phyloP scores from a whole-genome alignment of 2,888 invertebrate species.

The Blera fallax region DNA sequence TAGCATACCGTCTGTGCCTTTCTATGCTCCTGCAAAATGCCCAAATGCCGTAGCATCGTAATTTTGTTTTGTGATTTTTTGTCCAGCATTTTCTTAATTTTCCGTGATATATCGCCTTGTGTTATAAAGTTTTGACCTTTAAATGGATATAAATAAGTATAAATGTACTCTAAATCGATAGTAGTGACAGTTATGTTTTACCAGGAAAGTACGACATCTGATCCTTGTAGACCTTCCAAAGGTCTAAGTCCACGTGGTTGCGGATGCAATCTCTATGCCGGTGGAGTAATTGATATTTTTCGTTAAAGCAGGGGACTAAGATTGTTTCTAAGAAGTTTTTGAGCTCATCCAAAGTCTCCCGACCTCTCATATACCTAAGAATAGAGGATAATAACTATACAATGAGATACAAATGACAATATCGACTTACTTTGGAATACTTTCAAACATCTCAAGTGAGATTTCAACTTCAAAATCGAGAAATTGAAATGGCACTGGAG shows the following conservation, averaged over 20 bases:
- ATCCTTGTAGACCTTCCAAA: constrained; percentile 76
- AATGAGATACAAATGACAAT: neutral
- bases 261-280: constrained; percentile 74
- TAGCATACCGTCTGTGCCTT: constrained; percentile 76
- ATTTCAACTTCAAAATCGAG: constrained; percentile 75
- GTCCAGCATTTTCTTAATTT: constrained; percentile 76
- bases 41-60: constrained; percentile 76
- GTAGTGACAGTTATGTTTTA: constrained; percentile 33
- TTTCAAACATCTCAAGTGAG: constrained; percentile 74
- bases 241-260: constrained; percentile 74
- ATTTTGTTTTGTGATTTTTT: constrained; percentile 76
- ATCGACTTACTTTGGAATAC: constrained; percentile 75
- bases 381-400: neutral
- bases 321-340: constrained; percentile 74
- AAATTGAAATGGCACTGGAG: constrained; percentile 75
- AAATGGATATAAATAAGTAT: constrained; percentile 15
- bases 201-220: constrained; percentile 76
- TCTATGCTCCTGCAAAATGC: constrained; percentile 76
- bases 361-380: constrained; percentile 76
- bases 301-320: constrained; percentile 76
- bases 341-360: constrained; percentile 76
- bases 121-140: constrained; percentile 77
- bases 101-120: constrained; percentile 76
- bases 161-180: neutral
- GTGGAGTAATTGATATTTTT: constrained; percentile 76